Conservation (phyloP, 2,113 vertebrate genomes). For the Lagopus leucura region DNA sequence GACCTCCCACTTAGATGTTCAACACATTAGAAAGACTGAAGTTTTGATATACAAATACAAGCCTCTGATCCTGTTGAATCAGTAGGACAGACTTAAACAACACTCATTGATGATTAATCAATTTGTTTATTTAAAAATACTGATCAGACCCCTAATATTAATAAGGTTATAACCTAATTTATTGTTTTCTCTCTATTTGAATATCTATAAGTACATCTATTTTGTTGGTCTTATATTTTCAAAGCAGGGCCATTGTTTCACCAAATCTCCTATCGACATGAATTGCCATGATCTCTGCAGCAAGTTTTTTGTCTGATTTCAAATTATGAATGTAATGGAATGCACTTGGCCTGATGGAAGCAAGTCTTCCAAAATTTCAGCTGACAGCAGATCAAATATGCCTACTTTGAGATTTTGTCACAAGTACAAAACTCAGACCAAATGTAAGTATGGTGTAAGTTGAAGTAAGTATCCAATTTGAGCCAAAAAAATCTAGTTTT, state of each 20-base stretch:
- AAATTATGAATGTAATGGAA: neutral
- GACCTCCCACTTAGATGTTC: neutral
- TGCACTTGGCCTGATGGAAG: neutral
- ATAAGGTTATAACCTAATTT: neutral
- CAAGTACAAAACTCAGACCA: neutral
- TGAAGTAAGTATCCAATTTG: neutral
- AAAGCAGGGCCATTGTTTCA: neutral
- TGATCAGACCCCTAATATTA: neutral
- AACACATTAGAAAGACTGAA: neutral
- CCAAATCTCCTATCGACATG: neutral
- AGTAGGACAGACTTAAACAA: neutral
- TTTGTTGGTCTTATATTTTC: neutral
- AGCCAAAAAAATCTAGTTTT: neutral
- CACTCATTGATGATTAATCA: accelerated
- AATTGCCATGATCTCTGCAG: neutral
- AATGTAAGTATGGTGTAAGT: neutral
- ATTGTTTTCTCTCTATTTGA: neutral
- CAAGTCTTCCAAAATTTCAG: neutral
- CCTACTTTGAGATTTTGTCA: neutral
- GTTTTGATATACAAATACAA: neutral
- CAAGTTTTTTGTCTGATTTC: neutral
- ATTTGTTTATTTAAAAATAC: neutral
- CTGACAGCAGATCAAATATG: neutral
- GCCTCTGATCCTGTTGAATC: neutral
- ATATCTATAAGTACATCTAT: neutral